Conservation (phyloP, 1,140 invertebrate species). For the Drosophila takahashii region DNA sequence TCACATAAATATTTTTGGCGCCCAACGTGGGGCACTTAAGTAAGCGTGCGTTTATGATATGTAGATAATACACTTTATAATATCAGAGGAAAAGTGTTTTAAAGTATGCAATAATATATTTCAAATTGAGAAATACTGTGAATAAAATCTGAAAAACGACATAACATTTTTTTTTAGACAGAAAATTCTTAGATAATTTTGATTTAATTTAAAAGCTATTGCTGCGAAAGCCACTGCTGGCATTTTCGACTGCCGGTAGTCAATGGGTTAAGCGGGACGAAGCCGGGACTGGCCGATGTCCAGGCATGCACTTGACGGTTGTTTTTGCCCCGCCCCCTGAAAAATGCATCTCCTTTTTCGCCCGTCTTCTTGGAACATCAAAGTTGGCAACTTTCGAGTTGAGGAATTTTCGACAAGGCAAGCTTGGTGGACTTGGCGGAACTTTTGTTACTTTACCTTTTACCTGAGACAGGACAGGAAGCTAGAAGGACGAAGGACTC, state of each 20-base stretch:
- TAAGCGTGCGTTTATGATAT: no score
- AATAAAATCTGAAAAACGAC: no score
- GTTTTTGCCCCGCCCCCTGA: constrained; percentile 3
- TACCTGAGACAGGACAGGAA: constrained; percentile 24
- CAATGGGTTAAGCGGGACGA: constrained; percentile 14
- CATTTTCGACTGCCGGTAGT: not conserved
- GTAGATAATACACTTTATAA: no score
- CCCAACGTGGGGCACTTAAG: no score
- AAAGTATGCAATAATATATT: no score
- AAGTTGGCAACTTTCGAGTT: constrained; percentile 80
- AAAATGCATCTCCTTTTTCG: constrained; percentile 30
- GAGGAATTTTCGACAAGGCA: constrained; percentile 81
- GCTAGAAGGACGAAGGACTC: not conserved
- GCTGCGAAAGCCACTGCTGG: not conserved
- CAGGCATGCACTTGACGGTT: constrained; percentile 73
- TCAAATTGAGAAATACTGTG: no score
- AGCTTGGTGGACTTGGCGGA: constrained; percentile 43
- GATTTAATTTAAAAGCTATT: not conserved
- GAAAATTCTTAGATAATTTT: not conserved
- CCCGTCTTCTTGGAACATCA: constrained; percentile 62
- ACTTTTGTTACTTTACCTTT: constrained; percentile 71
- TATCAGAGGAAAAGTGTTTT: no score
- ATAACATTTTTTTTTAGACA: not conserved
- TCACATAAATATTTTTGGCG: no score
- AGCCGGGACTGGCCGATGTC: constrained; percentile 49